These are phyloP conservation scores for Sebastes elongatus DNA, from an alignment of 2,797 vertebrate species.

Conservation along the genomic window DNA sequence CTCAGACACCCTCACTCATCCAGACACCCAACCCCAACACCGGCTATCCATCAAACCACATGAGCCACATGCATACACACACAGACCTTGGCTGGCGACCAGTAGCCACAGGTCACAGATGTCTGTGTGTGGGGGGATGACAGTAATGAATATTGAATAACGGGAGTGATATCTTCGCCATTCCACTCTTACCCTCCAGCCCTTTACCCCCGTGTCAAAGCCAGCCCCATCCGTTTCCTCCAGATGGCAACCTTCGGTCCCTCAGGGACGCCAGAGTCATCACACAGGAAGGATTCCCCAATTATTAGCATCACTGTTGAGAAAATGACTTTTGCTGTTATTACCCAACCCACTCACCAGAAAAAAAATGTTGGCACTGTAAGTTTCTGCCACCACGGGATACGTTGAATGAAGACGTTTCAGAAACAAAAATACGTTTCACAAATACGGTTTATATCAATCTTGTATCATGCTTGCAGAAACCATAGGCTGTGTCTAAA, in stretches of 20 bases:
- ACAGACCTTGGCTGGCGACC: constrained; percentile 45
- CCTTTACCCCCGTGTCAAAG: constrained; percentile 14
- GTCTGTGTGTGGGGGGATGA: constrained; percentile 55
- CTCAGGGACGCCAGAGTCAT: background rate
- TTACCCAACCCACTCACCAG: background rate
- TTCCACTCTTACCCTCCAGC: constrained; percentile 30
- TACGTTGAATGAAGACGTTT: background rate
- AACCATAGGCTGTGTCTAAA: background rate
- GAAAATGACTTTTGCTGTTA: constrained; percentile 14
- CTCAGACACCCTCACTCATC: constrained; percentile 10
- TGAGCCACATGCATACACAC: constrained; percentile 20
- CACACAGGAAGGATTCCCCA: constrained; percentile 36
- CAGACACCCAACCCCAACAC: constrained; percentile 8
- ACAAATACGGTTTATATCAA: background rate
- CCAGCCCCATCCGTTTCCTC: constrained; percentile 24
- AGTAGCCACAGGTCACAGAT: constrained; percentile 70
- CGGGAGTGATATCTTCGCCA: constrained; percentile 43
- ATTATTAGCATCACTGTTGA: constrained; percentile 16
- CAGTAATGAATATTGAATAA: constrained; percentile 70
- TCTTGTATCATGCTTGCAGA: background rate
- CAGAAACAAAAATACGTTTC: background rate
- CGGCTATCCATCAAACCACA: constrained; percentile 32
- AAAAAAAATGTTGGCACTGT: background rate
- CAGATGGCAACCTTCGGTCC: constrained; percentile 60
- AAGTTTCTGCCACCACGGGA: background rate